A percentile compares a stretch with the other conserved stretches of the same genome.
Evolutionary conservation across 2,113 vertebrate species (phyloP).

Genomic region (Caranx melampygus): DNA sequence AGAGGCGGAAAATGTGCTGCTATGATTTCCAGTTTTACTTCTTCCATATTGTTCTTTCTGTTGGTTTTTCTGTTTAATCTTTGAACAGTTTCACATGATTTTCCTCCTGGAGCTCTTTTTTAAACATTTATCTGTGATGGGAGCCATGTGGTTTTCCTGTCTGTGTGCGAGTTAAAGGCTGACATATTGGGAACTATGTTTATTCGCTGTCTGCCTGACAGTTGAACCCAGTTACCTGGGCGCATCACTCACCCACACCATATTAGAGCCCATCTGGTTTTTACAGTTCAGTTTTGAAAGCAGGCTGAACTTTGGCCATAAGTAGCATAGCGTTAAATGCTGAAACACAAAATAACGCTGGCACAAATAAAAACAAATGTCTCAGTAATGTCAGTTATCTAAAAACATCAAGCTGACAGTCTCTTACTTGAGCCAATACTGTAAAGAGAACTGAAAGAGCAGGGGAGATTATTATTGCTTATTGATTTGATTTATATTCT

Average conservation of each 20-base stretch:
- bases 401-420: background rate
- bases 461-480: background rate
- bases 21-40: conserved; percentile 54
- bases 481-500: background rate
- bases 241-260: too few species aligned
- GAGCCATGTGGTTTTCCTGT: background rate
- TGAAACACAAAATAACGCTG: background rate
- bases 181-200: background rate
- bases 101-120: conserved; percentile 13
- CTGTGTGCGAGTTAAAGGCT: background rate
- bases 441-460: background rate
- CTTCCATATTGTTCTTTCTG: background rate
- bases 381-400: background rate
- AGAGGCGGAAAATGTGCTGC: conserved; percentile 67
- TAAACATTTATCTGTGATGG: background rate
- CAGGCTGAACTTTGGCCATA: background rate
- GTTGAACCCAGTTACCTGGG: background rate
- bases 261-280: background rate
- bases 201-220: conserved; percentile 1
- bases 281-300: background rate
- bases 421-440: background rate
- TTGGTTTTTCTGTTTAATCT: background rate
- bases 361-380: background rate
- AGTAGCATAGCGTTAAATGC: background rate
- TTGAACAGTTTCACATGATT: background rate